Base-by-base conservation (phyloP, 2,797 vertebrate species). In the Acomys russatus region DNA sequence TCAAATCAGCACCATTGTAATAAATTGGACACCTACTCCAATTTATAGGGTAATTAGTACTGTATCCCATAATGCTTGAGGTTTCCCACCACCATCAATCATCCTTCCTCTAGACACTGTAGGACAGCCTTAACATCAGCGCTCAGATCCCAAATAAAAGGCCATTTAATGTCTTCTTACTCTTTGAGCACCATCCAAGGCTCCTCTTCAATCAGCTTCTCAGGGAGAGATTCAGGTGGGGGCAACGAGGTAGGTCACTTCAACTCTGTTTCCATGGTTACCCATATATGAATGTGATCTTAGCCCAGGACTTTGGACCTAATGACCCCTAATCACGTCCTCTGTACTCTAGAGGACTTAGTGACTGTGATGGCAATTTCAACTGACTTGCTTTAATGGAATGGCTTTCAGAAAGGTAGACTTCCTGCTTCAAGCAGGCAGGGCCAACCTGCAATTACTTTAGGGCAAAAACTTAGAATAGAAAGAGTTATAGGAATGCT, bases 191-290 rank as follows among this genome's bases (percentile, higher is more conserved):
- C 88, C 95, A 93, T 96, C 82, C 59, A 94, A 95, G 73, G 61
- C 28, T 96, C 74, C 92, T 97, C 94, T 97, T 97, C 95, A 96
- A 97, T 97, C 95, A 98, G 90, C 49, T 97, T 92, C 96, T 85
- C 68, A 91, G 93, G 38, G 82, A 97, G 86, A 94, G 70, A 96
- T 87, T 61, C 92, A 95, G 82, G 83, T 96, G 51, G 74, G 88
- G 78, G 63, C 54, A 92, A 92, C 54, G 54, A 96, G 85, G 44
- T 88, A 96, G 94, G 94, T 92, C 85, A 95, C 76, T 95, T 92
- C 35, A 87, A 61, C 74, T 94, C 61, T 6, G 88, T 97, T 98
- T 95, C 97, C 95, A 97, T 97, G 92, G 93, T 61, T 64, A 97
- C 92, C 64, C 23, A 71, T 73, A 84, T 30, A 88, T 76, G 70